Evolutionary conservation across 2,113 vertebrate species (phyloP).

Genomic region (Paradisaea rubra): DNA sequence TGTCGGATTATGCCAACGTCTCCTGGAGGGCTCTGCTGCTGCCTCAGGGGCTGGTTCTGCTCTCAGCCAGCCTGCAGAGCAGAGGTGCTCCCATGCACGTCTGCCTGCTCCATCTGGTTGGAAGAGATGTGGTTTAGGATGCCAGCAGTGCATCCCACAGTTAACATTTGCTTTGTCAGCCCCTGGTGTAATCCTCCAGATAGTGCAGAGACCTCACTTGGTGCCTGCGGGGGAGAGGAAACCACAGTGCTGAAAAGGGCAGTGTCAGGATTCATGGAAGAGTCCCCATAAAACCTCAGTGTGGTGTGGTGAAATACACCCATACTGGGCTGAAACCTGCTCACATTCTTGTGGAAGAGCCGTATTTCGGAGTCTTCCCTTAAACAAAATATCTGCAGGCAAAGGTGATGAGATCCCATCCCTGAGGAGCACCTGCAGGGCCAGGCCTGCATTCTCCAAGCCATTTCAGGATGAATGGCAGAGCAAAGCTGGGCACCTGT

Average conservation of each 20-base stretch:
- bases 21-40: background rate
- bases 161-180: background rate
- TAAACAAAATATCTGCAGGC: background rate
- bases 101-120: background rate
- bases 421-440: background rate
- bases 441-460: background rate
- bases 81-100: background rate
- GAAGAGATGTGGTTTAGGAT: background rate
- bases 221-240: background rate
- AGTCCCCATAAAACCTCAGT: background rate
- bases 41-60: background rate
- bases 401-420: background rate
- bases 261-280: background rate
- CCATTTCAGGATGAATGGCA: background rate
- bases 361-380: background rate
- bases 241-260: background rate
- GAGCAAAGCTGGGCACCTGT: background rate
- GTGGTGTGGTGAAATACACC: background rate
- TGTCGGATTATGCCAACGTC: rapidly evolving
- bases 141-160: background rate
- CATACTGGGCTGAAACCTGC: background rate
- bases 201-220: background rate
- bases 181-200: background rate
- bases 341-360: background rate
- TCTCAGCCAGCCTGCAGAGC: background rate